These are phyloP conservation scores for Cordilura impudica DNA, from an alignment of 2,888 invertebrate species.

Conservation along the genomic window DNA sequence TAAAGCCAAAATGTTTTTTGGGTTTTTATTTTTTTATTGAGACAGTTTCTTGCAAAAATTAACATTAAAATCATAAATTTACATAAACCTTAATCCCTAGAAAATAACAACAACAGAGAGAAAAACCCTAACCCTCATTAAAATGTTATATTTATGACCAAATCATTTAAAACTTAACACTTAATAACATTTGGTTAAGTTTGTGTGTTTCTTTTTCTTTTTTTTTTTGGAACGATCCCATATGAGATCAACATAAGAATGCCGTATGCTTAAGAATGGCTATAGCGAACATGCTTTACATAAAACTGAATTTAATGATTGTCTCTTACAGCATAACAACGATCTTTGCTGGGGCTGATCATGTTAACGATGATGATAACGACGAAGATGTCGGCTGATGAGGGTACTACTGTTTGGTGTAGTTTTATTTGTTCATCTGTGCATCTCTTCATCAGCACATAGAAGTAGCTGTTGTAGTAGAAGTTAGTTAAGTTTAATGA, in stretches of 20 bases:
- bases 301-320: constrained; percentile 29
- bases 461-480: constrained; percentile 26
- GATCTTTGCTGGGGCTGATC: constrained; percentile 13
- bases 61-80: constrained; percentile 30
- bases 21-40: background rate
- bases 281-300: constrained; percentile 47
- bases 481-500: constrained; percentile 66
- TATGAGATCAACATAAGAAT: constrained; percentile 23
- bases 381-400: constrained; percentile 20
- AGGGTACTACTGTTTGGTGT: constrained; percentile 22
- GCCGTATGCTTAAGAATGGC: background rate
- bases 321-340: background rate
- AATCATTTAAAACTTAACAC: constrained; percentile 49
- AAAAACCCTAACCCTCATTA: constrained; percentile 34
- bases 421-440: constrained; percentile 16
- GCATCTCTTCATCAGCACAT: constrained; percentile 15
- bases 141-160: constrained; percentile 40
- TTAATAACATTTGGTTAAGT: background rate
- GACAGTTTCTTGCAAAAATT: background rate
- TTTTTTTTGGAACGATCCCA: background rate
- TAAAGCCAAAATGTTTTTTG: background rate
- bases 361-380: constrained; percentile 40
- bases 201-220: background rate
- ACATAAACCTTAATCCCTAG: constrained; percentile 36
- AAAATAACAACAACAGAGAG: background rate